These are phyloP conservation scores for Phylloscopus trochiloides DNA, from an alignment of 2,113 vertebrate species.

Conservation along the genomic window DNA sequence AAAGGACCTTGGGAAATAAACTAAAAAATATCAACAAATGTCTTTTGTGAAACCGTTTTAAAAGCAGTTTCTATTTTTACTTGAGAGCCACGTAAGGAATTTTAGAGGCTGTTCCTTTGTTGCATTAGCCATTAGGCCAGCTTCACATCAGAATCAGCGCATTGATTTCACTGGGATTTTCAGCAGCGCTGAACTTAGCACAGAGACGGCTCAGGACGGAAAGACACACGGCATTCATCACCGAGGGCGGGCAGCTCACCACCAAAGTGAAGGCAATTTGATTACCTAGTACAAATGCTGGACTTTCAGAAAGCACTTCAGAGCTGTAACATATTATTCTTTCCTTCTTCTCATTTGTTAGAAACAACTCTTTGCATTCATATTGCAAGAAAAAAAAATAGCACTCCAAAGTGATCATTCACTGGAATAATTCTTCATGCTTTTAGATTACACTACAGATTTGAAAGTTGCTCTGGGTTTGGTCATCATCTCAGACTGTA, in stretches of 20 bases:
- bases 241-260: neutral
- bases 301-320: slow-evolving; percentile 38
- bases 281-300: slow-evolving; percentile 37
- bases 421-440: neutral
- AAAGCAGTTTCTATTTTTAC: slow-evolving; percentile 41
- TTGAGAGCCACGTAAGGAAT: slow-evolving; percentile 36
- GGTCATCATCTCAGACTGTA: neutral
- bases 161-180: neutral
- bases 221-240: neutral
- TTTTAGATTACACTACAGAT: neutral
- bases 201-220: neutral
- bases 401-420: neutral
- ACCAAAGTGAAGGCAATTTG: slow-evolving; percentile 25
- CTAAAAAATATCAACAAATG: slow-evolving; percentile 21
- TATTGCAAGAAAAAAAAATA: neutral
- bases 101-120: neutral
- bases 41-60: neutral
- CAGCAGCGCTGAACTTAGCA: neutral
- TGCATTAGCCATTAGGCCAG: neutral
- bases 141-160: neutral
- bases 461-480: neutral
- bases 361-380: neutral
- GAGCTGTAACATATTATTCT: neutral
- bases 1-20: slow-evolving; percentile 14
- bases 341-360: neutral